phyloP scores from a whole-genome alignment of 2,797 vertebrate genomes.

The Enoplosus armatus region DNA sequence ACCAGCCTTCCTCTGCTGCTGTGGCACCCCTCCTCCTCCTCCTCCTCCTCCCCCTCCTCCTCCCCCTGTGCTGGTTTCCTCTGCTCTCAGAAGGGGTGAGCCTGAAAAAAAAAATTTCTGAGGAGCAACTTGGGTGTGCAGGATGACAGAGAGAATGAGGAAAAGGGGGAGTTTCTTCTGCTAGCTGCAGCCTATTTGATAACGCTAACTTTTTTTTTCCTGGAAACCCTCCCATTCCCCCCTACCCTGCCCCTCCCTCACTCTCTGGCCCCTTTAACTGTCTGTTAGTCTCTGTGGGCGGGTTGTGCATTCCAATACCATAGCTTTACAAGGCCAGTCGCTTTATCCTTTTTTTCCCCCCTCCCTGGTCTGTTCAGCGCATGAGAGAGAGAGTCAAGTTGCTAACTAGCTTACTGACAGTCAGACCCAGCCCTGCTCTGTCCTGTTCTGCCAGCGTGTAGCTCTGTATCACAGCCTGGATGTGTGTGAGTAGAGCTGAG shows the following conservation, averaged over 20 bases:
- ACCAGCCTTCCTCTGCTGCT: slow-evolving; percentile 70
- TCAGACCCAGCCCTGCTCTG: slow-evolving; percentile 56
- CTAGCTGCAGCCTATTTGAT: slow-evolving; percentile 71
- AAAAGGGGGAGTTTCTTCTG: slow-evolving; percentile 61
- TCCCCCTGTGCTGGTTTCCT: slow-evolving; percentile 52
- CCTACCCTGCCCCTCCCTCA: slow-evolving; percentile 61
- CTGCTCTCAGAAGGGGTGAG: slow-evolving; percentile 38
- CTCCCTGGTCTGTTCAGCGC: slow-evolving; percentile 65
- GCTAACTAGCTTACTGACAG: slow-evolving; percentile 65
- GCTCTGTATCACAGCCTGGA: slow-evolving; percentile 36
- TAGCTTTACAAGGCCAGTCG: slow-evolving; percentile 86
- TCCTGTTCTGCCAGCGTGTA: slow-evolving; percentile 29
- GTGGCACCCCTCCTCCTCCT: slow-evolving; percentile 51
- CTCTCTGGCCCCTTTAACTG: slow-evolving; percentile 77
- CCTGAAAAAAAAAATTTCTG: slow-evolving; percentile 17
- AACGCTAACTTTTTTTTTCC: slow-evolving; percentile 46
- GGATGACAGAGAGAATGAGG: slow-evolving; percentile 46
- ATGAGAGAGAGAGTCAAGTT: slow-evolving; percentile 59
- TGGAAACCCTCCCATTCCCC: slow-evolving; percentile 56
- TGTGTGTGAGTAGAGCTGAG: slow-evolving; percentile 42
- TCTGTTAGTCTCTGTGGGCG: slow-evolving; percentile 80
- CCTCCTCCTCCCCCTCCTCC: slow-evolving; percentile 20
- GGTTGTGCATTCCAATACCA: slow-evolving; percentile 85
- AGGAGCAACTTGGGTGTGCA: slow-evolving; percentile 30
- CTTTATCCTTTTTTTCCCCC: slow-evolving; percentile 69